Percentiles rank a stretch among this genome's conserved stretches.
Evolutionary conservation across 1,140 invertebrate species (phyloP).

Genomic region (Anoplolepis gracilipes): DNA sequence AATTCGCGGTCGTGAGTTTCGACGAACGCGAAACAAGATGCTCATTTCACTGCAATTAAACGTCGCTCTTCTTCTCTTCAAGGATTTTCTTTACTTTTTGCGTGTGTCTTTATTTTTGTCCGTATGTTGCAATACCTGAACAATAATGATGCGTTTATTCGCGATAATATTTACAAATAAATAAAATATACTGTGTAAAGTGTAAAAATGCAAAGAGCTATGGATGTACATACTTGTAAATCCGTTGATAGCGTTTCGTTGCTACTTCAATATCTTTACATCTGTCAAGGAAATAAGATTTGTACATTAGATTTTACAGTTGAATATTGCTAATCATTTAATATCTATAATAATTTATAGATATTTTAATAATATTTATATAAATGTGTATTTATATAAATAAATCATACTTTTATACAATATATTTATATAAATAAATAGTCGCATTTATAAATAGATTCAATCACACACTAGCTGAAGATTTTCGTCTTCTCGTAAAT

Average conservation of each 20-base stretch:
- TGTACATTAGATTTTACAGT: not conserved
- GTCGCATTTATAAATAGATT: not conserved
- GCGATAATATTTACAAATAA: conserved; percentile 1
- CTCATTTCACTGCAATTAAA: conserved; percentile 34
- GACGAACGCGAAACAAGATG: not conserved
- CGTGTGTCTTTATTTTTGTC: not conserved
- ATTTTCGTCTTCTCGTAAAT: conserved; percentile 6
- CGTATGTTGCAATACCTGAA: not conserved
- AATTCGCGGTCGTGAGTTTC: conserved; percentile 36
- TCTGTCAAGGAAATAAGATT: conserved; percentile 16
- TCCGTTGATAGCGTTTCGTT: not conserved
- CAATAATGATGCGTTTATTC: not conserved
- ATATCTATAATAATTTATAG: not conserved
- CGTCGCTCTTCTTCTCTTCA: not conserved
- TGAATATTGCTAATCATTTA: not conserved
- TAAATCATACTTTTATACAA: no score
- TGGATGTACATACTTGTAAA: conserved; percentile 14
- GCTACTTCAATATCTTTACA: conserved; percentile 3
- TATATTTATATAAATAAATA: no score
- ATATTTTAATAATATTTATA: not conserved
- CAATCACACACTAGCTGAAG: conserved; percentile 16
- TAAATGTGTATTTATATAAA: no score
- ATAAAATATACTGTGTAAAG: conserved; percentile 7
- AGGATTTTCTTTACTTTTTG: not conserved
- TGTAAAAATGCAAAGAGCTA: conserved; percentile 22